Evolutionary conservation across 2,888 invertebrate genomes (phyloP).

Genomic region (Axea sp.): DNA sequence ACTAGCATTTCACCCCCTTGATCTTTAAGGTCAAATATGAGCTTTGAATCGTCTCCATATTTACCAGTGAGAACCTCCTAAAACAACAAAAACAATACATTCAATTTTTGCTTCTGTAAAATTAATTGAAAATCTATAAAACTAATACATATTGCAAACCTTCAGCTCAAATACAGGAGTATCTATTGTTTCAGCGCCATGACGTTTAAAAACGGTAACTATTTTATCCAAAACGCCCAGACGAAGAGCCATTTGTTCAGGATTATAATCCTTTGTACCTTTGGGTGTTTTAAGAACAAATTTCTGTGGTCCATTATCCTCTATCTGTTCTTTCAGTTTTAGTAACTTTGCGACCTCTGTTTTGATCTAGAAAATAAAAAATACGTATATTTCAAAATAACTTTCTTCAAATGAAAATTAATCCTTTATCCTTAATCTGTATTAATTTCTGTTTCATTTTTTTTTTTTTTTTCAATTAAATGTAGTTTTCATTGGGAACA

Average conservation of each 20-base stretch:
- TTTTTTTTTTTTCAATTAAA: too few species aligned
- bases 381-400: not conserved
- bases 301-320: conserved; percentile 85
- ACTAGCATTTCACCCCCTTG: conserved; percentile 99
- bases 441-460: not conserved
- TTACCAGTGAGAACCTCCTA: conserved; percentile 98
- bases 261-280: conserved; percentile 96
- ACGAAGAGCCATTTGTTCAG: conserved; percentile 96
- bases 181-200: conserved; percentile 98
- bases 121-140: not conserved
- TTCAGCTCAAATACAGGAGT: conserved; percentile 98
- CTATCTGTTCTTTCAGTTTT: conserved; percentile 88
- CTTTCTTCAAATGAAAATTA: not conserved
- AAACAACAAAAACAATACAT: conserved; percentile 27
- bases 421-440: too few species aligned
- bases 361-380: conserved; percentile 84
- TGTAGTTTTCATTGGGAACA: not conserved
- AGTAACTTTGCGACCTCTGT: conserved; percentile 91
- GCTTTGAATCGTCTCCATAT: conserved; percentile 99
- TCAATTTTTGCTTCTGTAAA: too few species aligned
- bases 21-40: conserved; percentile 98
- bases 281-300: conserved; percentile 94
- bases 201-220: conserved; percentile 93
- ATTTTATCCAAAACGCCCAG: conserved; percentile 92
- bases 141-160: conserved; percentile 80